Evolutionary conservation across 2,797 vertebrate species (phyloP).

Genomic region (Gadopsis bispinosus): DNA sequence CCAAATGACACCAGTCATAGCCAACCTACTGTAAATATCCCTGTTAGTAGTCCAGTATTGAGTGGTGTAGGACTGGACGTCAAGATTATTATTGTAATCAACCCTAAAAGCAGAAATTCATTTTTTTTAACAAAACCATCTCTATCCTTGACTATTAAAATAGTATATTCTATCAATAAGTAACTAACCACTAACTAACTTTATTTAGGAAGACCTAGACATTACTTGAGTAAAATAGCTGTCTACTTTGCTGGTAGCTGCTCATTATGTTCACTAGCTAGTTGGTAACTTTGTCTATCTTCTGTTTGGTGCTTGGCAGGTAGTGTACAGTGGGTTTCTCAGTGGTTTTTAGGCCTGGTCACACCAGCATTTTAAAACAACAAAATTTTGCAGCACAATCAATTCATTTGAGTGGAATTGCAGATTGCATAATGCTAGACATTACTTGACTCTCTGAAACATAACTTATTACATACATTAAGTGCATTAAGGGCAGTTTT

Average conservation of each 20-base stretch:
- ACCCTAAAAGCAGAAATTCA: not conserved
- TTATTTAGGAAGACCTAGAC: not conserved
- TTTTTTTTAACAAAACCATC: not conserved
- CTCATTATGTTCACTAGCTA: too few relatives aligned
- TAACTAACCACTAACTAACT: not conserved
- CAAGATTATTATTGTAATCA: not conserved
- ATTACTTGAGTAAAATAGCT: not conserved
- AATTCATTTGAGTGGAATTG: not conserved
- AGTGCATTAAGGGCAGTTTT: not conserved
- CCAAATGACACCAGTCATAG: constrained; percentile 7
- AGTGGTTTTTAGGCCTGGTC: too few relatives aligned
- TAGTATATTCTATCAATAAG: not conserved
- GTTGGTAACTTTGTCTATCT: not conserved
- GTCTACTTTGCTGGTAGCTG: too few relatives aligned
- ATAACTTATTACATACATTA: constrained; percentile 36
- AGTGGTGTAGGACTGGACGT: not conserved
- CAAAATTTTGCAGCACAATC: not conserved
- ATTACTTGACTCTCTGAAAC: not conserved
- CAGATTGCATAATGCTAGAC: constrained; percentile 10
- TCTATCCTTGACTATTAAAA: not conserved
- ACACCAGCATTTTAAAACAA: too few relatives aligned
- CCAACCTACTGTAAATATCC: not conserved
- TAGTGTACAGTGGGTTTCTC: not conserved
- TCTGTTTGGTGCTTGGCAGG: not conserved
- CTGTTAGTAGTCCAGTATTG: not conserved